Evolutionary conservation across 2,113 vertebrate species (phyloP).

Genomic region (Clarias batrachus): DNA sequence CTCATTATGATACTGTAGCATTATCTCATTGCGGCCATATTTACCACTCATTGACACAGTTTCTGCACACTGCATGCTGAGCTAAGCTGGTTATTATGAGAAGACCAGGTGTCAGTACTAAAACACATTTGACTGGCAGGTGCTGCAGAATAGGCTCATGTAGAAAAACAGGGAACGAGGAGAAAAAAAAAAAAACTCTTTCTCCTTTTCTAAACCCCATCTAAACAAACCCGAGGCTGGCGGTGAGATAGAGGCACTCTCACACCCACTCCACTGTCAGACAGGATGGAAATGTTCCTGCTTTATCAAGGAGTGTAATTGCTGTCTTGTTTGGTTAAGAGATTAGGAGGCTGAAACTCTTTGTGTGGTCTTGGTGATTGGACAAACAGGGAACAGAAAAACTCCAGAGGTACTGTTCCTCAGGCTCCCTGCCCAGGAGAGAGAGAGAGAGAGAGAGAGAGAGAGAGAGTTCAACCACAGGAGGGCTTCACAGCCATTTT

Average conservation of each 20-base stretch:
- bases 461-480: constrained; percentile 56
- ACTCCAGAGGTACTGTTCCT: constrained; percentile 60
- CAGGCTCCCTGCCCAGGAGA: constrained; percentile 45
- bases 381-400: constrained; percentile 72
- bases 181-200: constrained; percentile 29
- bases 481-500: constrained; percentile 63
- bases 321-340: constrained; percentile 80
- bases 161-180: constrained; percentile 16
- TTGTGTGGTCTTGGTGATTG: constrained; percentile 79
- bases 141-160: constrained; percentile 41
- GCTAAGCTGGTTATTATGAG: constrained; percentile 47
- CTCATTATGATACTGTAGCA: constrained; percentile 44
- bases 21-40: constrained; percentile 59
- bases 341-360: constrained; percentile 77
- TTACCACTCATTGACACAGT: constrained; percentile 56
- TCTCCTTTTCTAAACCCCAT: constrained; percentile 59
- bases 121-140: constrained; percentile 62
- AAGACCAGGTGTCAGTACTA: constrained; percentile 43
- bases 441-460: constrained; percentile 52
- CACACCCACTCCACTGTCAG: constrained; percentile 66
- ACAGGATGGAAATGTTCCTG: constrained; percentile 73
- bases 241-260: constrained; percentile 59
- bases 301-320: constrained; percentile 79
- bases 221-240: constrained; percentile 42
- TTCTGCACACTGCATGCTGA: constrained; percentile 45